Conservation (phyloP, 2,113 vertebrate genomes). For the Antigone vipio region DNA sequence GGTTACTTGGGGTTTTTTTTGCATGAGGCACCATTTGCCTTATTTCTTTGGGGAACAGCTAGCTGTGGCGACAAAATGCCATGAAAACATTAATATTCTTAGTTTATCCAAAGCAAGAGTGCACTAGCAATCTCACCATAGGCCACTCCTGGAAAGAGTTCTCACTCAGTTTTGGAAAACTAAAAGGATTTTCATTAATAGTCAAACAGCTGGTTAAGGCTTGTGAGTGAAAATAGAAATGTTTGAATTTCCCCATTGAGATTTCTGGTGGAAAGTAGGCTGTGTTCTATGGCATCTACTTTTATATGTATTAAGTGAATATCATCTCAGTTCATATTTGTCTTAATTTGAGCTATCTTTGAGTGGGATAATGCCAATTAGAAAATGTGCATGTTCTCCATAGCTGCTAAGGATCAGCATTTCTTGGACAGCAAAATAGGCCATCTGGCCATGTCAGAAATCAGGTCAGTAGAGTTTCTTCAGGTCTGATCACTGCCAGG, state of each 20-base stretch:
- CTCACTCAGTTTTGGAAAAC: conserved; percentile 9
- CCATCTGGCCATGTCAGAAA: neutral
- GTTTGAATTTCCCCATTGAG: neutral
- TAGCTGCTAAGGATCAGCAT: neutral
- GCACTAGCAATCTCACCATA: neutral
- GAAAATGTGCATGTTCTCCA: neutral
- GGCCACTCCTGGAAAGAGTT: conserved; percentile 21
- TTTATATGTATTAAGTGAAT: neutral
- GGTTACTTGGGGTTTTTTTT: neutral
- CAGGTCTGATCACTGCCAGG: neutral
- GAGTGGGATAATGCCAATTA: neutral
- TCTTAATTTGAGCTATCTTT: neutral
- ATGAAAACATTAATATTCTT: neutral
- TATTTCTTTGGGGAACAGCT: neutral
- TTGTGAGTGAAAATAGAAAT: conserved; percentile 15
- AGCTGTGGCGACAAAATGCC: conserved; percentile 9
- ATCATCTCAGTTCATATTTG: neutral
- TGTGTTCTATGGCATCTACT: neutral
- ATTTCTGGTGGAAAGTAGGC: neutral
- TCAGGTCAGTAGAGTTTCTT: no score
- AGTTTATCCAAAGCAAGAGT: neutral
- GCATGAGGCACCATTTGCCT: neutral
- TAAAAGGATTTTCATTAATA: conserved; percentile 9
- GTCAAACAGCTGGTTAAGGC: neutral
- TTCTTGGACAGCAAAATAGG: neutral